Evolutionary conservation across 1,140 invertebrate species (phyloP).

Genomic region (Drosophila quadrilineata): DNA sequence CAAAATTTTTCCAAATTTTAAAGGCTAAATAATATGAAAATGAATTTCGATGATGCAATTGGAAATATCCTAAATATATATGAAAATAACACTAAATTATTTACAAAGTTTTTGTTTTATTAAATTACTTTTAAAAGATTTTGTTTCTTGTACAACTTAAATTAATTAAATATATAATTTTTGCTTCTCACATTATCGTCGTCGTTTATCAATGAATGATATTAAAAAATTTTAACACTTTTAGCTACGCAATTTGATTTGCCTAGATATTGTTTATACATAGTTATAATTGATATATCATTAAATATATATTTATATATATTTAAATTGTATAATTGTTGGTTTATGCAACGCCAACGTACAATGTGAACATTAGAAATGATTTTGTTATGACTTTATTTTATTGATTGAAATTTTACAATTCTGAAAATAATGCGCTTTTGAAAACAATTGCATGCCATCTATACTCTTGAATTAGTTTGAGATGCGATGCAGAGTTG

Average conservation of each 20-base stretch:
- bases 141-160: conserved; percentile 40
- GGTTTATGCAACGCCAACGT: conserved; percentile 41
- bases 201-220: conserved; percentile 27
- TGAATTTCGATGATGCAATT: too few species aligned
- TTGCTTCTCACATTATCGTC: conserved; percentile 27
- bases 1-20: neutral
- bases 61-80: neutral
- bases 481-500: conserved; percentile 43
- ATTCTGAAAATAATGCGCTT: conserved; percentile 15
- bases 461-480: conserved; percentile 22
- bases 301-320: conserved; percentile 30
- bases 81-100: neutral
- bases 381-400: conserved; percentile 13
- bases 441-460: conserved; percentile 35
- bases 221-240: conserved; percentile 53
- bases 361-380: conserved; percentile 26
- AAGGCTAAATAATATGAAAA: neutral
- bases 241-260: conserved; percentile 56
- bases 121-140: conserved; percentile 36
- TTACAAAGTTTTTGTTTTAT: conserved; percentile 35
- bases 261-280: conserved; percentile 40
- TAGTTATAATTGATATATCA: conserved; percentile 13
- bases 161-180: conserved; percentile 58
- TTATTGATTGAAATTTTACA: conserved; percentile 34
- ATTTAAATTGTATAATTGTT: conserved; percentile 36